Base-by-base conservation (phyloP, 2,797 vertebrate genomes). In the Myripristis murdjan region DNA sequence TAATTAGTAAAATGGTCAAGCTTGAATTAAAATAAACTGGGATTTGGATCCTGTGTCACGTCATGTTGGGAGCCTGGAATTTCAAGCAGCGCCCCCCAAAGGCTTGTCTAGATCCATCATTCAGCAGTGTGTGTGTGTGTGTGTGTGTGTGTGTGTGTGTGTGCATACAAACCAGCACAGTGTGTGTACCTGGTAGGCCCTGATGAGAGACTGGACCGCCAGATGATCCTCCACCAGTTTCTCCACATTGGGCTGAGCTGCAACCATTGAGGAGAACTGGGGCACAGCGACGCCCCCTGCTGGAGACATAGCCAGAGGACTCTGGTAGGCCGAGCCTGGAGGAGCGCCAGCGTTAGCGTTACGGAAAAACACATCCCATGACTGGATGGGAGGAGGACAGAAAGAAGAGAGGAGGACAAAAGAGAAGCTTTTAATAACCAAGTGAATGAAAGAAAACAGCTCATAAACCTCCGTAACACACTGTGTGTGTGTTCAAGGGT, bases 361-460 rank as follows among this genome's bases (percentile, higher is more conserved):
- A 70, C 97, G 95, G 86, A 99, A 99, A 91, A 99, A 99, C 87
- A 99, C 96, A 75, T 99, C 98, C 98, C 98, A 99, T 10, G 98
- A 99, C 98, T 95, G 83, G 43, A 75, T 10, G 58, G 53, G 39
- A 26, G 46, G 22, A 18, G 22, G 20, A 23, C 12, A 10, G 6
- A 3, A 11, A 11, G 2, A 12, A 39, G 6, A 48, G 6, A 23
- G 10, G 8, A 49, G 5, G 1, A 28, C 28, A 6, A 20, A 20
- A 20, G 20, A 20, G 20, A 20, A 20, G 20, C 5, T 28, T 28
- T 28, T 28, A 28, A 6, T 28, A 3, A 28, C 28, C 28, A 28
- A 5, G 28, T 28, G 28, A 28, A 28, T 28, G 28, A 28, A 28
- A 28, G n/a, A n/a, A n/a, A n/a, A n/a, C n/a, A n/a, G n/a, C n/a